A percentile compares a stretch with the other conserved stretches of the same genome.
Conservation (phyloP, 2,113 vertebrate genomes). For the Gallinago paraguaiae region DNA sequence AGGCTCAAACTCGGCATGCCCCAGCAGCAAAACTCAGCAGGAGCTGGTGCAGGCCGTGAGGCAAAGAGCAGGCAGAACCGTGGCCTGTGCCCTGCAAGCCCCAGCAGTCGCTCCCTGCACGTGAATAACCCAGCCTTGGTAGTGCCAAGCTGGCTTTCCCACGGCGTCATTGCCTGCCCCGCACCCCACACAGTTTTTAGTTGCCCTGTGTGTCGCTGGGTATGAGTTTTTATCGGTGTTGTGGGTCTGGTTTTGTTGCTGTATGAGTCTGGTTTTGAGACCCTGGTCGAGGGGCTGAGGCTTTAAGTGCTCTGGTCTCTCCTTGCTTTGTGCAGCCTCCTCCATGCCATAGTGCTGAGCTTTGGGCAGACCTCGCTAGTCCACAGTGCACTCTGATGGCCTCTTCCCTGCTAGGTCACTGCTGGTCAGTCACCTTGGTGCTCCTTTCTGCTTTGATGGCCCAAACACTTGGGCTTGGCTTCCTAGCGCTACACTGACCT, state of each 20-base stretch:
- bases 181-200: not conserved
- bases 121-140: not conserved
- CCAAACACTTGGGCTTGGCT: not conserved
- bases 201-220: no score
- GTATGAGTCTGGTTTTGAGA: not conserved
- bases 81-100: not conserved
- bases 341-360: not conserved
- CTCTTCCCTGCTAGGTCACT: not conserved
- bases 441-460: not conserved
- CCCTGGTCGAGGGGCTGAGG: not conserved
- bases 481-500: not conserved
- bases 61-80: not conserved
- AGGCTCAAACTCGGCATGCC: not conserved
- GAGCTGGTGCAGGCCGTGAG: not conserved
- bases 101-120: not conserved
- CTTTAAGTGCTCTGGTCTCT: not conserved
- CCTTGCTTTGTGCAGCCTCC: not conserved
- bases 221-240: not conserved
- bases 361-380: not conserved
- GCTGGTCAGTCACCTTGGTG: not conserved
- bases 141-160: not conserved
- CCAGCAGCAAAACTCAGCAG: not conserved
- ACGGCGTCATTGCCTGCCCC: not conserved
- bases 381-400: not conserved
- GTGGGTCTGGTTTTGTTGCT: not conserved